Evolutionary conservation across 2,888 invertebrate genomes (phyloP).

Genomic region (Patella ulyssiponensis): DNA sequence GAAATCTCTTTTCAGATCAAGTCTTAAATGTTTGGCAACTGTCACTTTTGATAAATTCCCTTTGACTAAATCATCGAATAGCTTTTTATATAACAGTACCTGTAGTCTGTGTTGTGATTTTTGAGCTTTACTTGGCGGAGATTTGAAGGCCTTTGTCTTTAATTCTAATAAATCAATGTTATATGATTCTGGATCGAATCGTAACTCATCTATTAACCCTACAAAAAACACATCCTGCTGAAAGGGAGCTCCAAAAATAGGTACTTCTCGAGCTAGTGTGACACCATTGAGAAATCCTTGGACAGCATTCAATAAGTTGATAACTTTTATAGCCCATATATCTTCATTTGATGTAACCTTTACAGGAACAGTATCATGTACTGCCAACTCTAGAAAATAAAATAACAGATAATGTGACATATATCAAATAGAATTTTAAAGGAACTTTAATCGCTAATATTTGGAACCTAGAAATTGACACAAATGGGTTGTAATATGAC

Average conservation of each 20-base stretch:
- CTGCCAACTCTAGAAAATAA: slow-evolving; percentile 59
- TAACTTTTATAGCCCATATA: slow-evolving; percentile 62
- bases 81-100: slow-evolving; percentile 63
- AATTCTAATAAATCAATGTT: slow-evolving; percentile 60
- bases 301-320: slow-evolving; percentile 58
- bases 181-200: slow-evolving; percentile 62
- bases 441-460: too few species aligned
- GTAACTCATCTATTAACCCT: slow-evolving; percentile 67
- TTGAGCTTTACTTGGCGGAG: slow-evolving; percentile 56
- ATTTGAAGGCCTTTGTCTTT: slow-evolving; percentile 57
- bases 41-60: slow-evolving; percentile 51
- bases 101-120: slow-evolving; percentile 54
- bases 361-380: slow-evolving; percentile 59
- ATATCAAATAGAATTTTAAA: neutral
- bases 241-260: slow-evolving; percentile 67
- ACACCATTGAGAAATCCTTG: slow-evolving; percentile 50
- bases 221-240: slow-evolving; percentile 58
- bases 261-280: slow-evolving; percentile 59
- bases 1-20: slow-evolving; percentile 50
- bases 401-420: slow-evolving; percentile 16
- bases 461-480: too few species aligned
- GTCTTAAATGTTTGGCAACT: slow-evolving; percentile 50
- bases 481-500: too few species aligned
- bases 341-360: slow-evolving; percentile 62
- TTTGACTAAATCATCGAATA: slow-evolving; percentile 66